Evolutionary conservation across 2,888 invertebrate species (phyloP).

Genomic region (Operophtera brumata): DNA sequence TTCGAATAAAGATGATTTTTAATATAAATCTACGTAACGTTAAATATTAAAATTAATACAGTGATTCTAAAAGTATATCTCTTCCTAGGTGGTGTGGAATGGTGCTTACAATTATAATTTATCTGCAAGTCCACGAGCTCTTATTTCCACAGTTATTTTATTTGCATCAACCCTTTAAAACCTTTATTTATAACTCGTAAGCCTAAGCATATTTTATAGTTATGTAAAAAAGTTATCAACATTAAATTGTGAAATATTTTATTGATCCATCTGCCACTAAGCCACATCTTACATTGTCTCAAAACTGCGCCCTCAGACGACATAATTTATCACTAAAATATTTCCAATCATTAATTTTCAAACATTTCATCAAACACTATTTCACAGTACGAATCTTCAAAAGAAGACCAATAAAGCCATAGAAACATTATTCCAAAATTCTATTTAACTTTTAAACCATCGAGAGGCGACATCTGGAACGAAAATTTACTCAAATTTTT

Average conservation of each 20-base stretch:
- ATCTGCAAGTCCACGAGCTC: constrained; percentile 9
- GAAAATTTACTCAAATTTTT: too few species aligned
- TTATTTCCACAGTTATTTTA: neutral
- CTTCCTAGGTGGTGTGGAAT: constrained; percentile 20
- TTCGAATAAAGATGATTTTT: constrained; percentile 45
- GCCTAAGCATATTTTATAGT: constrained; percentile 22
- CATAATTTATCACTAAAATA: constrained; percentile 6
- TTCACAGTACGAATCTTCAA: constrained; percentile 15
- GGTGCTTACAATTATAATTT: constrained; percentile 19
- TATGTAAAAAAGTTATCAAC: constrained; percentile 23
- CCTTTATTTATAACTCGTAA: constrained; percentile 7
- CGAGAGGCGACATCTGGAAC: constrained; percentile 3
- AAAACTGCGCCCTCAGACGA: neutral
- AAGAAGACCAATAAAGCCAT: constrained; percentile 23
- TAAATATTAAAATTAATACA: constrained; percentile 14
- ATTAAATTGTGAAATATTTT: constrained; percentile 5
- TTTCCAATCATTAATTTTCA: constrained; percentile 5
- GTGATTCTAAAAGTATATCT: constrained; percentile 15
- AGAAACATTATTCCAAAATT: constrained; percentile 20
- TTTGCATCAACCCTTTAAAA: constrained; percentile 14
- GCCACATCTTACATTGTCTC: neutral
- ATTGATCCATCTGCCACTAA: constrained; percentile 3
- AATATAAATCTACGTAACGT: constrained; percentile 24
- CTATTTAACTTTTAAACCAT: constrained; percentile 6
- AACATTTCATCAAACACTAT: constrained; percentile 16